Base-by-base conservation (phyloP, 2,113 vertebrate genomes). In the Rhinopomastus cyanomelas region DNA sequence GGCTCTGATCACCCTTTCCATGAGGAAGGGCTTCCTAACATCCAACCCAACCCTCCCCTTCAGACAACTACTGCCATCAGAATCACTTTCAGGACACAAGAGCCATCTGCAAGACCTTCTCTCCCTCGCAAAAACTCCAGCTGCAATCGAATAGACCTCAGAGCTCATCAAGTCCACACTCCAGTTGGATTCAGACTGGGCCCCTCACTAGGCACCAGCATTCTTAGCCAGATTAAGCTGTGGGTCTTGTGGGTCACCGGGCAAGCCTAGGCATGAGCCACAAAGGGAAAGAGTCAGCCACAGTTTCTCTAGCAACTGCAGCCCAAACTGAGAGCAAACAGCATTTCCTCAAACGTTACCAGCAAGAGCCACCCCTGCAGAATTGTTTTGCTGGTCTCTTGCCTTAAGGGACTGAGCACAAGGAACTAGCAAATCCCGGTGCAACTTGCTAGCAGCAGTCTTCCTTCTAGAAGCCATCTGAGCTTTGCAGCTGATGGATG, bases 231-330 rank as follows among this genome's bases (percentile, higher is more conserved):
- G 97, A 97, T 98, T 98, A 98, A 97, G 91, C 88, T 75, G 57
- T 30, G 88, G 95, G 89, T 94, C 93, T 97, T 94, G 96, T 76
- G 94, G 95, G 94, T 89, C 95, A 95, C 85, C 91, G 94, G 98
- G 95, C 98, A 98, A 97, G 98, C 87, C 98, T 86, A 93, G 98
- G 83, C 98, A 95, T 96, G 98, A 97, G 32, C 59, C 71, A 71
- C 46, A 30, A 36, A 93, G 86, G 61, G 74, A 90, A 93, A 44
- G 93, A 92, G 64, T 65, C 88, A 55, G 80, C 77, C 80, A n/a
- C 57, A 94, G 97, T 98, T 97, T 97, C 98, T 98, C 87, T 98
- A 98, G 98, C 92, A 98, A 98, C 98, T 96, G 86, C 64, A 71
- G 95, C 96, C 93, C 96, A 94, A 84, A 84, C 44, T 92, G 44